Conservation (phyloP, 2,888 invertebrate species). For the Campoletis raptor region DNA sequence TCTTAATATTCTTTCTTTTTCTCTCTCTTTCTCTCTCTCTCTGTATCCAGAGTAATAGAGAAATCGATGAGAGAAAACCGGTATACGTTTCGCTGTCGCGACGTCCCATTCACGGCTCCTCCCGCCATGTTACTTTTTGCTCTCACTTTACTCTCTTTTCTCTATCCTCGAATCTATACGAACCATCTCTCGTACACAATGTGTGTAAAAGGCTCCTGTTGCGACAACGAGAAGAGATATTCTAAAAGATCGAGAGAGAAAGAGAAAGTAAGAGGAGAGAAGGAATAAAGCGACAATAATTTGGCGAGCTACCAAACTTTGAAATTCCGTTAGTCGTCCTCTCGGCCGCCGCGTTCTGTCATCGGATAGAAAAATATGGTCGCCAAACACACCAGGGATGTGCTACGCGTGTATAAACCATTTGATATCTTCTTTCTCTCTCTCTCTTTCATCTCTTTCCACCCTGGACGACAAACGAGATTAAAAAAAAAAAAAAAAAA, state of each 20-base stretch:
- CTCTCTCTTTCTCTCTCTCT: constrained; percentile 2
- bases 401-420: constrained; percentile 37
- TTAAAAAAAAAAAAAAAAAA: constrained; percentile 39
- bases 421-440: constrained; percentile 2
- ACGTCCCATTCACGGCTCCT: constrained; percentile 63
- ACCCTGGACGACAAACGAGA: constrained; percentile 26
- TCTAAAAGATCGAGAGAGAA: background rate
- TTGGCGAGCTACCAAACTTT: constrained; percentile 79
- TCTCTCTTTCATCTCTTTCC: constrained; percentile 14
- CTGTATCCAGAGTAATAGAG: constrained; percentile 15
- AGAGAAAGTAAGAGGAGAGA: constrained; percentile 8
- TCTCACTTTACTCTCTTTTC: constrained; percentile 23
- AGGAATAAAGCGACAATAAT: constrained; percentile 75
- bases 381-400: constrained; percentile 74
- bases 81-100: constrained; percentile 63
- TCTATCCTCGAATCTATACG: constrained; percentile 30
- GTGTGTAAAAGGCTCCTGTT: constrained; percentile 57
- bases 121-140: constrained; percentile 11
- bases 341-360: constrained; percentile 68
- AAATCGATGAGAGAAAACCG: constrained; percentile 65
- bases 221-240: constrained; percentile 16
- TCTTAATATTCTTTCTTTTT: background rate
- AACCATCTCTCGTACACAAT: constrained; percentile 52
- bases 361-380: constrained; percentile 76
- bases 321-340: constrained; percentile 76